Evolutionary conservation across 2,888 invertebrate species (phyloP), one percentile per base, ranked within the genome.

Genomic region (Pseudococcus viburni): DNA sequence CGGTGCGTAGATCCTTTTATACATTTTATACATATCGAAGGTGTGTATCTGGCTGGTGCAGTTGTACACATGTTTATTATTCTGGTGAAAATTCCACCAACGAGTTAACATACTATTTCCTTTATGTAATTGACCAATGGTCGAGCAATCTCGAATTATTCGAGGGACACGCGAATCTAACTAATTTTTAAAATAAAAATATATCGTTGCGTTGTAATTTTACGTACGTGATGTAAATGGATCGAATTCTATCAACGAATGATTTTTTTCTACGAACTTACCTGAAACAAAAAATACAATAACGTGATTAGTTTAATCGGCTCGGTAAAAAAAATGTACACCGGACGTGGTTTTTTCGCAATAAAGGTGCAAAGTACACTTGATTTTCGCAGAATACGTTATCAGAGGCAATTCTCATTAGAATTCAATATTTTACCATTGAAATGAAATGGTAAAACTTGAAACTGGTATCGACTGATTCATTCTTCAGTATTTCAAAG

Each of bases 91-190:
- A 64, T 64, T 64, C 64, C 15, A 64, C 22, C 8, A 64, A 64
- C 11, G 22, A 19, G 64, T 8, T 22, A 64, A 64, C 22, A 64
- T 64, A 64, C 9, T 22, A 64, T 64, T 64, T 64, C 64, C 64
- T 64, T 64, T 64, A 64, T 22, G 12, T 64, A 64, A 64, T 64
- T 64, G 64, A 64, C 22, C 19, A 64, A 64, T 64, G 22, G 64
- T 19, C 22, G 64, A 64, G 22, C 22, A 64, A 64, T 64, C 12
- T 64, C 12, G 6, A n/a, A 59, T 4, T 33, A 33, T 33, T 19
- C 59, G n/a, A 59, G 5, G 4, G n/a, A n/a, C n/a, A 17, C 15
- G 51, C 51, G 51, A 51, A 51, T 51, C 4, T 6, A 8, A 42
- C 42, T 51, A n/a, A 55, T 55, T n/a, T 55, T 1, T 11, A 12